Evolutionary conservation across 2,888 invertebrate genomes (phyloP).

Genomic region (Lepidocyrtoides sp.): DNA sequence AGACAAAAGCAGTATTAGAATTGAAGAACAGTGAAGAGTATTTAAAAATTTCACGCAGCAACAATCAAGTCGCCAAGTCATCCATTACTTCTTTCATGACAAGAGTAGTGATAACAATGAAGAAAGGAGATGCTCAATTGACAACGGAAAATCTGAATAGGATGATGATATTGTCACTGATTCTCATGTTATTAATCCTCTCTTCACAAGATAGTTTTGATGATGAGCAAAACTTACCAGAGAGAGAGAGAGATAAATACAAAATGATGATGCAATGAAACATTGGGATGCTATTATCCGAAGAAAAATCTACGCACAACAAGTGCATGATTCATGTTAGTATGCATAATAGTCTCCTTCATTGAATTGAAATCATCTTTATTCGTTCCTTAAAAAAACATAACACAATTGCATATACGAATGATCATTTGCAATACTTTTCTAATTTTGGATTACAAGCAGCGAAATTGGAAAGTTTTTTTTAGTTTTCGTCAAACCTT

Average conservation of each 20-base stretch:
- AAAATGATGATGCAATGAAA: slow-evolving; percentile 10
- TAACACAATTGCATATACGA: background rate
- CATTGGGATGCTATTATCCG: slow-evolving; percentile 2
- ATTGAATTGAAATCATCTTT: background rate
- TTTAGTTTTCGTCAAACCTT: background rate
- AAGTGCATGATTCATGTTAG: background rate
- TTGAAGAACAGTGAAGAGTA: slow-evolving; percentile 53
- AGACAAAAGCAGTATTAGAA: slow-evolving; percentile 23
- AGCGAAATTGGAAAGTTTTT: slow-evolving; percentile 68
- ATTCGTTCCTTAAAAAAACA: background rate
- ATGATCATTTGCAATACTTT: background rate
- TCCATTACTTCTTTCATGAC: slow-evolving; percentile 51
- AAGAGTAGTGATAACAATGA: background rate
- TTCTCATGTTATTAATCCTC: slow-evolving; percentile 25
- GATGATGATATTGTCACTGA: slow-evolving; percentile 26
- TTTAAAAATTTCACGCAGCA: slow-evolving; percentile 72
- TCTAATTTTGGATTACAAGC: slow-evolving; percentile 34
- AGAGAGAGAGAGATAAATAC: background rate
- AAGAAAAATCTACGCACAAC: background rate
- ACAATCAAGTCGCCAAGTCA: slow-evolving; percentile 66
- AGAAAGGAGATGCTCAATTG: slow-evolving; percentile 46
- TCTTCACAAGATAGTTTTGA: background rate
- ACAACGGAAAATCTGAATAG: slow-evolving; percentile 40
- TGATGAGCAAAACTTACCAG: background rate
- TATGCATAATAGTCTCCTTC: background rate